These are phyloP conservation scores for Cinara cedri DNA, from an alignment of 2,888 invertebrate species.

Conservation along the genomic window DNA sequence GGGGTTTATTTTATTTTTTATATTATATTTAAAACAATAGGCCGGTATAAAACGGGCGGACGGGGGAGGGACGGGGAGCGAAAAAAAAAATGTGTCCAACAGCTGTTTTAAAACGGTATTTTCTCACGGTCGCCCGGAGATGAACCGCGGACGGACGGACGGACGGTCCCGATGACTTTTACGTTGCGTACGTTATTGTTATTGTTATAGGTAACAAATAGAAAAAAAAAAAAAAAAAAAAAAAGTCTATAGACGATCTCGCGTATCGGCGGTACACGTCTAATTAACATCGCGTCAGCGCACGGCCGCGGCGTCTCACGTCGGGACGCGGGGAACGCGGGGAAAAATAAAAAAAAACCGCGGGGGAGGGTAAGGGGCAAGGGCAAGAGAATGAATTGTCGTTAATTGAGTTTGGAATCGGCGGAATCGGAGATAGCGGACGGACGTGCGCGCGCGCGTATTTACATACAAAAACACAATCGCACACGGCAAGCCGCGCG, in stretches of 20 bases:
- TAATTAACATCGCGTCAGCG: slow-evolving; percentile 28
- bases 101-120: slow-evolving; percentile 40
- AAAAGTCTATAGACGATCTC: background rate
- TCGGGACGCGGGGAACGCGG: background rate
- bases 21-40: slow-evolving; percentile 49
- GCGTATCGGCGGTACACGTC: slow-evolving; percentile 1
- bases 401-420: slow-evolving; percentile 52
- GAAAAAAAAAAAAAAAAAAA: too few relatives aligned
- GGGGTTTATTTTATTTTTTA: slow-evolving; percentile 16
- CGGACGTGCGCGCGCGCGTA: slow-evolving; percentile 3
- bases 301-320: background rate
- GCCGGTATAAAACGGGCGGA: background rate
- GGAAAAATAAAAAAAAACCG: background rate
- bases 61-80: too few relatives aligned
- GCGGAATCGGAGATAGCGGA: slow-evolving; percentile 40
- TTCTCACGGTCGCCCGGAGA: slow-evolving; percentile 48
- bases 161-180: slow-evolving; percentile 36
- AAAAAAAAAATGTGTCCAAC: slow-evolving; percentile 15
- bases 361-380: too few relatives aligned
- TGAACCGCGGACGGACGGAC: background rate
- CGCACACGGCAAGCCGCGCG: too few relatives aligned
- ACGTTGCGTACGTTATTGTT: too few relatives aligned
- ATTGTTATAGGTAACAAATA: too few relatives aligned
- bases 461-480: slow-evolving; percentile 57
- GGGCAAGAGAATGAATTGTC: slow-evolving; percentile 46